phyloP scores from a whole-genome alignment of 2,888 invertebrate genomes.

The Melanotus villosus region DNA sequence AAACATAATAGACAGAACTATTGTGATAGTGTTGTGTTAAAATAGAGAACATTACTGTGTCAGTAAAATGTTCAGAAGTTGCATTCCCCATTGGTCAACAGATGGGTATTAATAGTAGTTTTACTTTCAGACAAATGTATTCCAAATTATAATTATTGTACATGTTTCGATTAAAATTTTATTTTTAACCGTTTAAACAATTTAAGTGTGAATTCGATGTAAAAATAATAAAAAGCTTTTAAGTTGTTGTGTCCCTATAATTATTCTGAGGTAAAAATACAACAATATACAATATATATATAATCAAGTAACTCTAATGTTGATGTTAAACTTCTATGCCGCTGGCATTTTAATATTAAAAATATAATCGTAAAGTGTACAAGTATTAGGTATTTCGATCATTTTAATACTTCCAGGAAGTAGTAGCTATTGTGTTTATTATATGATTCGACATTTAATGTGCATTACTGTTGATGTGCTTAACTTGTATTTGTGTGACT shows the following conservation, averaged over 20 bases:
- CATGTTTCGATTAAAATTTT: background rate
- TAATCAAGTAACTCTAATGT: no score
- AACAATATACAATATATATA: no score
- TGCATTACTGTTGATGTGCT: no score
- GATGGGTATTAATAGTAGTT: conserved; percentile 2
- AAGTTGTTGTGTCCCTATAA: conserved; percentile 34
- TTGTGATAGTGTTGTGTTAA: conserved; percentile 29
- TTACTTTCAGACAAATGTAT: conserved; percentile 12
- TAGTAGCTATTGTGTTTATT: no score
- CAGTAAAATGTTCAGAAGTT: conserved; percentile 16
- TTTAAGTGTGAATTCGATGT: background rate
- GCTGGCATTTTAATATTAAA: no score
- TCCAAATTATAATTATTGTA: background rate
- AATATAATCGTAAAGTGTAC: no score
- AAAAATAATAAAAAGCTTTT: conserved; percentile 14
- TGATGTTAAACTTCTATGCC: no score
- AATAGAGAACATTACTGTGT: conserved; percentile 22
- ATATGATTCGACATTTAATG: no score
- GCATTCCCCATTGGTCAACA: conserved; percentile 9
- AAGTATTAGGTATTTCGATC: no score
- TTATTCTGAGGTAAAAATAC: background rate
- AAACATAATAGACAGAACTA: background rate
- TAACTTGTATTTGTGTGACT: background rate
- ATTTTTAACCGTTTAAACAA: background rate
- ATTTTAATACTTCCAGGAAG: no score